These are phyloP conservation scores for Progne subis DNA, from an alignment of 2,113 vertebrate genomes.

Conservation along the genomic window DNA sequence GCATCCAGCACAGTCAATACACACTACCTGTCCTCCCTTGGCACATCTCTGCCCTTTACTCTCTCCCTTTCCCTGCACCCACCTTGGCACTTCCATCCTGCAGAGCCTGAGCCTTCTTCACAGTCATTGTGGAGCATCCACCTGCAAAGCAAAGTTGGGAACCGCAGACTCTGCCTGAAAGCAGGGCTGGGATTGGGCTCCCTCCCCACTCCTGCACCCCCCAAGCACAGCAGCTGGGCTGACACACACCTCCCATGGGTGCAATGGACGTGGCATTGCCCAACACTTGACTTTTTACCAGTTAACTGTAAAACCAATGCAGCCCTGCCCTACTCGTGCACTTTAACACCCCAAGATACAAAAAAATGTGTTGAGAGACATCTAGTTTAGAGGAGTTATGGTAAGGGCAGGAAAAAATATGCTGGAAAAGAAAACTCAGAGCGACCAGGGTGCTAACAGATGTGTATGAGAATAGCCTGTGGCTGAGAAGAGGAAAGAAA, in stretches of 20 bases:
- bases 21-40: accelerated
- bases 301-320: not conserved
- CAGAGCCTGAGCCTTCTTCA: slow-evolving; percentile 39
- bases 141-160: slow-evolving; percentile 49
- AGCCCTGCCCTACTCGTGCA: not conserved
- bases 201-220: not conserved
- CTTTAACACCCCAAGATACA: not conserved
- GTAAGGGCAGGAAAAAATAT: not conserved
- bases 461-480: not conserved
- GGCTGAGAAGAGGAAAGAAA: not conserved
- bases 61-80: not conserved
- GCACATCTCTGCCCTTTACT: not conserved
- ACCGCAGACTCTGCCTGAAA: not conserved
- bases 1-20: not conserved
- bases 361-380: not conserved
- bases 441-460: not conserved
- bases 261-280: not conserved
- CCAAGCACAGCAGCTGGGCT: not conserved
- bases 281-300: not conserved
- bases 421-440: not conserved
- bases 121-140: slow-evolving; percentile 18
- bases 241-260: not conserved
- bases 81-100: slow-evolving; percentile 71
- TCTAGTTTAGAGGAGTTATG: not conserved
- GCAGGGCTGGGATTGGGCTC: not conserved